phyloP scores from a whole-genome alignment of 2,888 invertebrate species.

The Cataglyphis livida region DNA sequence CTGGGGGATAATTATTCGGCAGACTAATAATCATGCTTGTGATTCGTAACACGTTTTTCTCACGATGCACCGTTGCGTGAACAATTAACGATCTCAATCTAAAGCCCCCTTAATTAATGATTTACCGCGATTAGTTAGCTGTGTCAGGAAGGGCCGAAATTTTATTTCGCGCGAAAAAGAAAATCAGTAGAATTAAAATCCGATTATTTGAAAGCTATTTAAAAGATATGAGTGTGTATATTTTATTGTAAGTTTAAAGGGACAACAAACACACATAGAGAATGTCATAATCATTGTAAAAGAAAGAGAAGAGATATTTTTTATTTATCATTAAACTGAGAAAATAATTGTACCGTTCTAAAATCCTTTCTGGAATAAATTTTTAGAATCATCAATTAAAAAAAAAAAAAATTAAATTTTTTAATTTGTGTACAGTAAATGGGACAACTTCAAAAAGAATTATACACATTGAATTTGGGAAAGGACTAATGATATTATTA shows the following conservation, averaged over 20 bases:
- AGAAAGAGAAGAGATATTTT: not conserved
- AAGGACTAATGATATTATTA: constrained; percentile 37
- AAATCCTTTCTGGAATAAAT: constrained; percentile 10
- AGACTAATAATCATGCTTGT: constrained; percentile 63
- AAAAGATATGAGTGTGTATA: constrained; percentile 7
- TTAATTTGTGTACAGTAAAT: not conserved
- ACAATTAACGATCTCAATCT: constrained; percentile 65
- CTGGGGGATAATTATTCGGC: constrained; percentile 61
- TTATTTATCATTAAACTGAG: not conserved
- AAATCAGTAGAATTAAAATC: constrained; percentile 3
- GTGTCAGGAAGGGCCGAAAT: constrained; percentile 11
- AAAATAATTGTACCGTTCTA: not conserved
- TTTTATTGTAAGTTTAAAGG: constrained; percentile 16
- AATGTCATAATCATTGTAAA: constrained; percentile 9
- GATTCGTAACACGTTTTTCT: constrained; percentile 79
- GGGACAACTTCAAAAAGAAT: not conserved
- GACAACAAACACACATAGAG: not conserved
- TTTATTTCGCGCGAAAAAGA: not conserved
- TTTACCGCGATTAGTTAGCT: constrained; percentile 43
- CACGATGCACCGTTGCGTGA: constrained; percentile 76
- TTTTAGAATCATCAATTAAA: not conserved
- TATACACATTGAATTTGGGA: not conserved
- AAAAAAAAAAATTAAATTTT: not conserved
- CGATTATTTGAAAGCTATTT: constrained; percentile 19
- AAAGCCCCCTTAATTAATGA: constrained; percentile 41